A percentile compares a stretch with the other conserved stretches of the same genome.
phyloP scores from a whole-genome alignment of 2,888 invertebrate genomes.

The Dryococelus australis region DNA sequence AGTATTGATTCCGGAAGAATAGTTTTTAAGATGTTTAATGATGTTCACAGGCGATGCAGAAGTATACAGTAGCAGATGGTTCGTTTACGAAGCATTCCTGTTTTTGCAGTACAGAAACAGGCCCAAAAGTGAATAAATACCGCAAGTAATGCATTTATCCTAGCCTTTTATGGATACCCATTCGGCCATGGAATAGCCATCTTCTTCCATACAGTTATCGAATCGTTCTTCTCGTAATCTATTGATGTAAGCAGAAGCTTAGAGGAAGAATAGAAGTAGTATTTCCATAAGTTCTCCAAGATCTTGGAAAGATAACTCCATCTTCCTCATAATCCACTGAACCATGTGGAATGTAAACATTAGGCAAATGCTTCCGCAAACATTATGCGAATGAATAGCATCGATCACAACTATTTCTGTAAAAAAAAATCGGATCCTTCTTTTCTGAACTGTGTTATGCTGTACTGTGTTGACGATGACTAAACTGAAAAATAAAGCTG shows the following conservation, averaged over 20 bases:
- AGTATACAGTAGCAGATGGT: conserved; percentile 31
- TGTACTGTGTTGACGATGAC: no score
- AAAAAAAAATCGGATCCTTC: no score
- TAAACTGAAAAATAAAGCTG: no score
- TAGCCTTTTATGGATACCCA: background rate
- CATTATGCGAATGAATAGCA: background rate
- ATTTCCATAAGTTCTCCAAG: background rate
- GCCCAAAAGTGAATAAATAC: conserved; percentile 24
- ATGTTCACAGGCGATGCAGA: background rate
- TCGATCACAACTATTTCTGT: background rate
- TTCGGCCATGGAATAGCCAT: background rate
- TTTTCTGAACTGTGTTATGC: no score
- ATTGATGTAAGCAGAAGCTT: background rate
- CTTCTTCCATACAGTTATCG: background rate
- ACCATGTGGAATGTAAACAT: background rate
- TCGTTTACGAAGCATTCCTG: conserved; percentile 36
- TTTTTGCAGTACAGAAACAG: conserved; percentile 31
- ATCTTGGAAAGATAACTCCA: background rate
- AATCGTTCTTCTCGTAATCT: background rate
- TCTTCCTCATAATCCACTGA: background rate
- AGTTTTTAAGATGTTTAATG: no score
- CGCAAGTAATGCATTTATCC: background rate
- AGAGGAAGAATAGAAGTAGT: background rate
- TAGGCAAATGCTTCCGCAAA: background rate
- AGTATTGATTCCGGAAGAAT: no score